Percentiles rank a stretch among this genome's conserved stretches.
phyloP scores from a whole-genome alignment of 2,113 vertebrate genomes.

The Psephotus haematonotus region DNA sequence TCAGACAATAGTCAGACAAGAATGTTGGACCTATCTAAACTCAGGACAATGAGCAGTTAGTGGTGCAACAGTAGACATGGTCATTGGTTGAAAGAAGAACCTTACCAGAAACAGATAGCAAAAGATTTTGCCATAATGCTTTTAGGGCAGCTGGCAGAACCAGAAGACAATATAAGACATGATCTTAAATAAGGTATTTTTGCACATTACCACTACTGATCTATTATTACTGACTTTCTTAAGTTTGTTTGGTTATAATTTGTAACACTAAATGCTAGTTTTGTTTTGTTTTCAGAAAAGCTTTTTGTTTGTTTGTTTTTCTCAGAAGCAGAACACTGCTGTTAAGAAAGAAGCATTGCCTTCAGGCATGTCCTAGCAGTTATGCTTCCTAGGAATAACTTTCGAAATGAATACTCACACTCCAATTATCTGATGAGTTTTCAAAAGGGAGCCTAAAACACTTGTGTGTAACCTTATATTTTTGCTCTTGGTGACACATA shows the following conservation, averaged over 20 bases:
- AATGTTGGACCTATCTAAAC: not conserved
- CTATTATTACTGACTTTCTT: not conserved
- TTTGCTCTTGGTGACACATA: fast-evolving
- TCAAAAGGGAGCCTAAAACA: not conserved
- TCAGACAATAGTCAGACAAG: fast-evolving
- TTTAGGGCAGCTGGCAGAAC: not conserved
- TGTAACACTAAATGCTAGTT: not conserved
- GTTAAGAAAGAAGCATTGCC: not conserved
- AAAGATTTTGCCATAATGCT: fast-evolving
- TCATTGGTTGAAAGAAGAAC: fast-evolving
- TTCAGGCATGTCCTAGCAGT: not conserved
- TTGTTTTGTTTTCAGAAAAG: not conserved
- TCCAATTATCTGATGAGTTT: not conserved
- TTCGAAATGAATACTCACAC: not conserved
- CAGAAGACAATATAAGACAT: not conserved
- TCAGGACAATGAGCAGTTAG: not conserved
- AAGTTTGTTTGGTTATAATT: fast-evolving
- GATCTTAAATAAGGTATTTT: fast-evolving
- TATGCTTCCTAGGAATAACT: not conserved
- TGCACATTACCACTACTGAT: not conserved
- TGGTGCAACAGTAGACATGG: no score
- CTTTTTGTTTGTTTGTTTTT: fast-evolving
- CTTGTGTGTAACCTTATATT: not conserved
- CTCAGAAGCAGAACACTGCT: fast-evolving
- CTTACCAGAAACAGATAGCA: not conserved